These are phyloP conservation scores for Eulemur rubriventer DNA, from an alignment of 2,797 vertebrate genomes.

Conservation along the genomic window DNA sequence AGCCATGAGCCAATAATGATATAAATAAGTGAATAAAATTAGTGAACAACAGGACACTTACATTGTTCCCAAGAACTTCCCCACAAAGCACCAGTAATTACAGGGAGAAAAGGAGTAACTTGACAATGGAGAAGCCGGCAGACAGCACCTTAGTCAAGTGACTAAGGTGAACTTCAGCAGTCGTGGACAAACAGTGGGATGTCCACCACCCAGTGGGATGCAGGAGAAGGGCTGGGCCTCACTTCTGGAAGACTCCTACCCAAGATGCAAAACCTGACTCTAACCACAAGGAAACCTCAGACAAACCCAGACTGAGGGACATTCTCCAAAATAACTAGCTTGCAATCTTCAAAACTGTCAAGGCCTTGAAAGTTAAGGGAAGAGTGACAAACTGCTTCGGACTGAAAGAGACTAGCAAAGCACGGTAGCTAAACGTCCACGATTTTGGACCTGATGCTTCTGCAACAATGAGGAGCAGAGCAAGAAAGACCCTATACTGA, in stretches of 20 bases:
- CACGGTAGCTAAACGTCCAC: neutral
- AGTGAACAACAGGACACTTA: neutral
- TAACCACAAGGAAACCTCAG: neutral
- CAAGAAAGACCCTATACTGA: rapidly evolving
- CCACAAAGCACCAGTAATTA: neutral
- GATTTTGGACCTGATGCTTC: neutral
- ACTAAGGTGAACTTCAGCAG: neutral
- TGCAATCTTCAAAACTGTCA: neutral
- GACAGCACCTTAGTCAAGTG: neutral
- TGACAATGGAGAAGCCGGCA: neutral
- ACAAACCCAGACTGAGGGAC: neutral
- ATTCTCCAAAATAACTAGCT: neutral
- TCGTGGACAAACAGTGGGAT: no score
- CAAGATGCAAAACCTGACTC: neutral
- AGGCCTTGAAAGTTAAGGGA: neutral
- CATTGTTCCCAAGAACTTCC: neutral
- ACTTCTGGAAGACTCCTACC: neutral
- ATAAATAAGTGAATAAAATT: neutral
- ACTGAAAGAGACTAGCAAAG: neutral
- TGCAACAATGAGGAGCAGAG: neutral
- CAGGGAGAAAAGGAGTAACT: neutral
- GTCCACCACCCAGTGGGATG: no score
- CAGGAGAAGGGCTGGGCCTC: no score
- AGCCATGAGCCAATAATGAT: neutral
- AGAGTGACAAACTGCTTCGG: neutral